Evolutionary conservation across 2,888 invertebrate genomes (phyloP), one percentile per base, ranked within the genome.

Genomic region (Spisula solida): DNA sequence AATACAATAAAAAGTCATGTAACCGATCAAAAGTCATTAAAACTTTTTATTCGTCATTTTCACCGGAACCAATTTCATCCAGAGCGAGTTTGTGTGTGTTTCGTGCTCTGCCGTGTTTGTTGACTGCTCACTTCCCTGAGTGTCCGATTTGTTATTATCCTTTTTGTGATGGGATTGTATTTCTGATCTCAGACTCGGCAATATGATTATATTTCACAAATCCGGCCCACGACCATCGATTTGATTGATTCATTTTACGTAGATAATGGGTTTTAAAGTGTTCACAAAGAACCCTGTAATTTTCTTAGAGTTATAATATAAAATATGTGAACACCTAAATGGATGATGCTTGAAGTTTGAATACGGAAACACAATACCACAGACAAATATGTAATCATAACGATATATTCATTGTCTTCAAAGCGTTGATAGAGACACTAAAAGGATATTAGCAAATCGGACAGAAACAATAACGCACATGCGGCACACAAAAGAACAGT

Each of bases 261-360:
- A 10, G 60, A 25, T 66, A 66, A 66, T 66, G 60, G 60, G 25
- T 66, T 51, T 51, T 66, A 66, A 66, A 66, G n/a, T 66, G 60
- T 10, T 66, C 25, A 25, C 25, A 25, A 5, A 25, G 60, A 66
- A 66, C 20, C 60, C 0, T 66, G n/a, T 66, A 66, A 66, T 66
- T 66, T 66, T 4, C 10, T 5, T 25, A 66, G 60, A n/a, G 60
- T 25, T 25, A 66, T 25, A n/a, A n/a, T 66, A 25, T 66, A 66
- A 66, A 66, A 66, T 66, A 66, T 66, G n/a, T 66, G 25, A 66
- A 25, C 25, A 25, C n/a, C 60, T 66, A n/a, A 66, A 66, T 66
- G n/a, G 25, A 66, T 66, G 25, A n/a, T n/a, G 12, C 10, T 66
- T n/a, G n/a, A 5, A 66, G 20, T 66, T 66, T 66, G 60, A 66